Base-by-base conservation (phyloP, 2,797 vertebrate species). In the Strix occidentalis region DNA sequence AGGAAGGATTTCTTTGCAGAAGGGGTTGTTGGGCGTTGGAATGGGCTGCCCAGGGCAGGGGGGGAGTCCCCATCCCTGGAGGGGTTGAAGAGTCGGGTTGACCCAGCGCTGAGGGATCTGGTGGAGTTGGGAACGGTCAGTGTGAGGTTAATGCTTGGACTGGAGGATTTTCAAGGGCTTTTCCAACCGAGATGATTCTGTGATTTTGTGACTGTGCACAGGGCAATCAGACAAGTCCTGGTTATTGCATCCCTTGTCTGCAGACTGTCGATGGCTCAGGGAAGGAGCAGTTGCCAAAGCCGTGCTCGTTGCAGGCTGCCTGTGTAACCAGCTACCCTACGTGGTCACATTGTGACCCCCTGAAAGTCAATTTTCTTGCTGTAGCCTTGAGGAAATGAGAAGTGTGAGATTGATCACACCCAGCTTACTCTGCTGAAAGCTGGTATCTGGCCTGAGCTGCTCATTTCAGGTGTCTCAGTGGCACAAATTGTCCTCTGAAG, bases 211-310 rank as follows among this genome's bases (percentile, higher is more conserved):
- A 33, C 51, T 54, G 17, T 20, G 5, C 35, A 20, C 21, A 31
- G n/a, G 33, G 69, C 26, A 13, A 21, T n/a, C 64, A 31, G 12
- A 18, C 21, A 8, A 65, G 29, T 53, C 26, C 3, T 20, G 53
- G 65, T 70, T 35, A 20, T 18, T 29, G 20, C 17, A 17, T 65
- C 46, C 46, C 46, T 50, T 66, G 16, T 28, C 26, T 46, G 2
- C 1, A 0, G 33, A 9, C 46, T 54, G 16, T n/a, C 0, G 5
- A 11, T 56, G 28, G 51, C 37, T 82, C 28, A 11, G 71, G 37
- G 37, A 69, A n/a, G 50, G 39, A 87, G 43, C 33, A 45, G 43
- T 72, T 77, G 28, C 19, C n/a, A 33, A 72, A 46, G 8, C 48
- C 1, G 0, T 7, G 33, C 14, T 60, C 54, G 1, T 60, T 61